These are phyloP conservation scores for Dermochelys coriacea DNA, from an alignment of 2,797 vertebrate species.

Conservation along the genomic window DNA sequence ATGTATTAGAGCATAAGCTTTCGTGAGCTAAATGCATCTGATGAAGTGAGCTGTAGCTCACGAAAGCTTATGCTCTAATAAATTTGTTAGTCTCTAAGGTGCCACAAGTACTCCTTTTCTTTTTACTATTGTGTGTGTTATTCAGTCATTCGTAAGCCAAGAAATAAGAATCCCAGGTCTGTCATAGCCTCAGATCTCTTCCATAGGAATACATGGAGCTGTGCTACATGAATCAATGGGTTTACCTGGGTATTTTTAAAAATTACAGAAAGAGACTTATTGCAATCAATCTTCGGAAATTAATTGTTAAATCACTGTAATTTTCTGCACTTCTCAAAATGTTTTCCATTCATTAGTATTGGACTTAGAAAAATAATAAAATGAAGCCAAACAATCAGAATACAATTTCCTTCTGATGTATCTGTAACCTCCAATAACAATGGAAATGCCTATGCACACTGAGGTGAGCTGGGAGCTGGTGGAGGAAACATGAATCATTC, in stretches of 20 bases:
- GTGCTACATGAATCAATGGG: background rate
- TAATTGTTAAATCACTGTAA: background rate
- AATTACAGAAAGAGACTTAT: background rate
- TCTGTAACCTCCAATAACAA: background rate
- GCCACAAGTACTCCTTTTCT: too few relatives aligned
- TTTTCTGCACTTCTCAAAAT: background rate
- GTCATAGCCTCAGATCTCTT: background rate
- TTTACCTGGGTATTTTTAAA: background rate
- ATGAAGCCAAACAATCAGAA: rapidly evolving
- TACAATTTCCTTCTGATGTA: background rate
- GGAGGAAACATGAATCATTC: background rate
- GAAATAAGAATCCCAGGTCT: background rate
- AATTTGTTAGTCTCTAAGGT: too few relatives aligned
- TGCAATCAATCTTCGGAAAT: background rate
- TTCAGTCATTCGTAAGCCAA: background rate
- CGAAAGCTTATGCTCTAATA: too few relatives aligned
- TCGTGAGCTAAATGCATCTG: too few relatives aligned
- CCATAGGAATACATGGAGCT: background rate
- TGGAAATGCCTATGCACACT: background rate
- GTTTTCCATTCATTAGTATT: background rate
- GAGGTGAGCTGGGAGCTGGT: background rate
- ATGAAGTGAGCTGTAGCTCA: too few relatives aligned
- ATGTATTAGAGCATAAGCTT: too few relatives aligned
- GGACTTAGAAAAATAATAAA: background rate
- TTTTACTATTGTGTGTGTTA: background rate